Conservation (phyloP, 2,113 vertebrate genomes). For the Indicator indicator region DNA sequence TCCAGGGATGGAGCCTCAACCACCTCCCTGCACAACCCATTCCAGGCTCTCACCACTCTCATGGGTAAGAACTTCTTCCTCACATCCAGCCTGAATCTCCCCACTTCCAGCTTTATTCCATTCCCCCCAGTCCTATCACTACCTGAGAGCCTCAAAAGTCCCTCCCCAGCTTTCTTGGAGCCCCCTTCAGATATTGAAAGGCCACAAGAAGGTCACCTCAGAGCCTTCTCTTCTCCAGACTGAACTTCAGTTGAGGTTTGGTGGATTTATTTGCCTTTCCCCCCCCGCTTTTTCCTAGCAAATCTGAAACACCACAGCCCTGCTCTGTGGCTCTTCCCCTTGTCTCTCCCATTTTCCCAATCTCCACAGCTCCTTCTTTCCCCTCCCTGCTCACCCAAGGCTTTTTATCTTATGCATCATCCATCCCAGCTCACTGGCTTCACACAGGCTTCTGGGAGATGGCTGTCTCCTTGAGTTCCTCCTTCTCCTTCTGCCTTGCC, state of each 20-base stretch:
- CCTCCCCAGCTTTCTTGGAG: too few relatives aligned
- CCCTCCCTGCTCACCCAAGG: not conserved
- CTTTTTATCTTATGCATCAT: slow-evolving; percentile 27
- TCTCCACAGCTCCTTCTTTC: not conserved
- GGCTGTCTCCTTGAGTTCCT: not conserved
- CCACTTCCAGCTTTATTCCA: too few relatives aligned
- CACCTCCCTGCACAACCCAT: too few relatives aligned
- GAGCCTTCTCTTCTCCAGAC: too few relatives aligned
- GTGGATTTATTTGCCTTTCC: not conserved
- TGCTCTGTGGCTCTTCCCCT: not conserved
- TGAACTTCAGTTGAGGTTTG: not conserved
- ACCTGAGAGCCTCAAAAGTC: too few relatives aligned
- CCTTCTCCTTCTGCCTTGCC: not conserved
- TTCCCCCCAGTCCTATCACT: too few relatives aligned
- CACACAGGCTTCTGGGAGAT: not conserved
- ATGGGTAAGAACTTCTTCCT: too few relatives aligned
- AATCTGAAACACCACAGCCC: not conserved
- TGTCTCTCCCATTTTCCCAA: not conserved
- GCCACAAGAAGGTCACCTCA: too few relatives aligned
- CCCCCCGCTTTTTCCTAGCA: not conserved
- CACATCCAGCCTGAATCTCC: too few relatives aligned
- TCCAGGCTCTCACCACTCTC: too few relatives aligned
- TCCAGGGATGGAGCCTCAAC: too few relatives aligned
- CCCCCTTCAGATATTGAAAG: too few relatives aligned
- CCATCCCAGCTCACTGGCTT: not conserved